These are phyloP conservation scores for Biston stratarius DNA, from an alignment of 2,888 invertebrate species.

Conservation along the genomic window DNA sequence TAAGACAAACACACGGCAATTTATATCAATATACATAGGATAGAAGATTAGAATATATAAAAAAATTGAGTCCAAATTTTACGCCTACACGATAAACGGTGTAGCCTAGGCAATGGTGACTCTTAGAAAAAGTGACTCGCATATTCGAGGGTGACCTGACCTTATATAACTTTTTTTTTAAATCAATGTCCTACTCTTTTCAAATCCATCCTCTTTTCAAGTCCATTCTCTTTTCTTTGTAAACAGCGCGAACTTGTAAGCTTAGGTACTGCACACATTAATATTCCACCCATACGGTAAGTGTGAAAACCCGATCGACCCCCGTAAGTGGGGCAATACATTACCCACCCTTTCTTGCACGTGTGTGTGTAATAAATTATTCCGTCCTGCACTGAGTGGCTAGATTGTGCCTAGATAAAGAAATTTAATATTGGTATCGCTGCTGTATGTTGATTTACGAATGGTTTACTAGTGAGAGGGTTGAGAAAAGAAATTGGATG, in stretches of 20 bases:
- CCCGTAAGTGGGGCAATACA: constrained; percentile 76
- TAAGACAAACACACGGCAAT: no score
- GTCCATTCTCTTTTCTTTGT: background rate
- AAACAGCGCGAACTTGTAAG: background rate
- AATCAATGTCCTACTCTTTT: no score
- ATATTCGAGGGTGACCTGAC: no score
- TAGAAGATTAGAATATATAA: no score
- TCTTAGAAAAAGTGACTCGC: no score
- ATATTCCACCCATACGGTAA: constrained; percentile 47
- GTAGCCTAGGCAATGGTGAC: no score
- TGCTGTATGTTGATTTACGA: constrained; percentile 66
- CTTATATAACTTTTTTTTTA: no score
- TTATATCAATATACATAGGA: no score
- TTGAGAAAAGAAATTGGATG: background rate
- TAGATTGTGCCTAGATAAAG: constrained; percentile 77
- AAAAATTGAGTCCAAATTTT: no score
- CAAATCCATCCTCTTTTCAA: background rate
- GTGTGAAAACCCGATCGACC: constrained; percentile 68
- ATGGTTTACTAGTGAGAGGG: constrained; percentile 3
- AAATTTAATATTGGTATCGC: constrained; percentile 71
- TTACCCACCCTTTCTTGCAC: constrained; percentile 70
- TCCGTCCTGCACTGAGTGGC: constrained; percentile 74
- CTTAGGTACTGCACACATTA: constrained; percentile 26
- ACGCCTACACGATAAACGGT: no score
- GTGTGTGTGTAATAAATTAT: constrained; percentile 77